Base-by-base conservation (phyloP, 2,797 vertebrate species). In the Hirundo rustica region DNA sequence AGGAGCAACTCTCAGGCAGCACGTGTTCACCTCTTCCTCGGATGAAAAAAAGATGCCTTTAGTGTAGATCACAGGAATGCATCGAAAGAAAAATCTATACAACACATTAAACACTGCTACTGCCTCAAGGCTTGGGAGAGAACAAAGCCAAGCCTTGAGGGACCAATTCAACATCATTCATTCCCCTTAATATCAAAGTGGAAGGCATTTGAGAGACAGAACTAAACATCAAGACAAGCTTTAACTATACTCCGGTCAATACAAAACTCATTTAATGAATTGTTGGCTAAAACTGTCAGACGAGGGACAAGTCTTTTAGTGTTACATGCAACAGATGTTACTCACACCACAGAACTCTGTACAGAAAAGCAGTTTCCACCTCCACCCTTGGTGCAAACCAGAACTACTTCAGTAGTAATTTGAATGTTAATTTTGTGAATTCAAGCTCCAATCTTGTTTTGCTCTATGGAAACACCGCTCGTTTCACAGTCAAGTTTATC, bases 201-300 rank as follows among this genome's bases (percentile, higher is more conserved):
- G 89, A 95, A 97, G 96, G 95, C 92, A 95, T 96, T 70, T 86
- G 64, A 90, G 93, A 97, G 94, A 96, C 93, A 97, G 87, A 97
- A 95, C 92, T 95, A 79, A 97, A 97, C 94, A 96, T 96, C 92
- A 95, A 97, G 97, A 98, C 97, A 98, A 98, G 98, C 97, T 98
- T 98, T 98, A 98, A 98, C 96, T 96, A 47, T 97, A 97, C 96
- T 97, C 96, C 91, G 82, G 96, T 78, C 92, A 93, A 95, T 85
- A 97, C 79, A 95, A 95, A 96, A 96, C 8, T 73, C 67, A 95
- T 96, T 97, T 95, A 96, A 92, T 92, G 75, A 95, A 91, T 88
- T 75, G 89, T 50, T 82, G 93, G 85, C 96, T 95, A 87, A 85
- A 96, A 91, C 54, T 70, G 71, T 93, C 81, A 94, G 95, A 97